Base-by-base conservation (phyloP, 2,113 vertebrate genomes). In the Grus americana region DNA sequence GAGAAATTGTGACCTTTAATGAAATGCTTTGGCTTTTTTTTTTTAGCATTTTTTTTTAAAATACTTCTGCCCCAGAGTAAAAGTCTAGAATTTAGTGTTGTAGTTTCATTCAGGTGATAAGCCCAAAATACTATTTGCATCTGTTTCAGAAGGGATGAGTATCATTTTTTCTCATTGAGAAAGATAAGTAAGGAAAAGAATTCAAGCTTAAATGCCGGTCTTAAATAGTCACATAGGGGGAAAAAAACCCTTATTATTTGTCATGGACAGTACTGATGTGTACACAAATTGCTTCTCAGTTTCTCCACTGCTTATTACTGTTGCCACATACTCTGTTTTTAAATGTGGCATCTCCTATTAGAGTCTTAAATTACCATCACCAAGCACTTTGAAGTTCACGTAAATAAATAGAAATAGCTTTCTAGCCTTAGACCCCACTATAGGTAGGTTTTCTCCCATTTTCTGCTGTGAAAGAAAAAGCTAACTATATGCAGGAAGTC, bases 191-290 rank as follows among this genome's bases (percentile, higher is more conserved):
- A 62, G 32, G 38, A 57, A 80, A 94, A 62, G 16, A 86, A 58
- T 73, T 90, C 23, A 67, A 50, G 7, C 38, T 81, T 83, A 92
- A 92, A 70, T 73, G 57, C 5, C 27, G 70, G 13, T 68, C 61
- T 72, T 76, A 66, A 73, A 36, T 54, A 90, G 29, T 73, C 54
- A n/a, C 1, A 15, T 22, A 36, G 3, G 12, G 11, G 52, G 52
- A 11, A 0, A 0, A 30, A 17, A 5, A 4, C 2, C 5, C 40
- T 42, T 42, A 42, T 62, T 85, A 22, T 38, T 86, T 90, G 42
- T 73, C 20, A 30, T 10, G 27, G 63, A 52, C 26, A 29, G 38
- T 58, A 22, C 59, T 73, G 40, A 3, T 6, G n/a, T 52, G 11
- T n/a, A 44, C n/a, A 47, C 27, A 94, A 78, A 91, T 82, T 74